These are phyloP conservation scores for Platerodrilus igneus DNA, from an alignment of 2,888 invertebrate species.

Conservation along the genomic window DNA sequence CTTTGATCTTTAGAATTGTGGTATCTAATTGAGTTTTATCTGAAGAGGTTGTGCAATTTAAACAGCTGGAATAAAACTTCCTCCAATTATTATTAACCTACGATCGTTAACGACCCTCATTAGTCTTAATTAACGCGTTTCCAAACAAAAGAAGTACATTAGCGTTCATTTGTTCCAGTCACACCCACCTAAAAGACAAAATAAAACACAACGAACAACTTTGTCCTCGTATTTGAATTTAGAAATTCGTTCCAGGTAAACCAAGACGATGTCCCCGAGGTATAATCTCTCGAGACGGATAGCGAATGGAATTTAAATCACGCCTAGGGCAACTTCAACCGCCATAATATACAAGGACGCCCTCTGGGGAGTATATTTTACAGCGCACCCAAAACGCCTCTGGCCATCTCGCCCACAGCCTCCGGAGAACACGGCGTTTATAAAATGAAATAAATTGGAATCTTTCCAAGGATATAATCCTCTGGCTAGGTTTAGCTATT, in stretches of 20 bases:
- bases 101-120: no score
- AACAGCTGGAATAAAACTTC: no score
- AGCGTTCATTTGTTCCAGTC: no score
- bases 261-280: constrained; percentile 26
- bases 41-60: no score
- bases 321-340: constrained; percentile 37
- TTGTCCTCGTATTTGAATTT: constrained; percentile 14
- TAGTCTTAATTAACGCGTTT: no score
- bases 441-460: constrained; percentile 42
- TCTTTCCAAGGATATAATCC: constrained; percentile 25
- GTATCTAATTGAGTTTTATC: no score
- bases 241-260: constrained; percentile 19
- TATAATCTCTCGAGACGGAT: constrained; percentile 33
- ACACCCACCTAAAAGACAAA: no score
- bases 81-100: no score
- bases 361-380: constrained; percentile 45
- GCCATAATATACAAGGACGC: constrained; percentile 42
- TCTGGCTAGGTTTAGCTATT: no score
- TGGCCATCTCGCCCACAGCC: constrained; percentile 43
- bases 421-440: constrained; percentile 44
- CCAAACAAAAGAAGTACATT: no score
- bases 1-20: no score
- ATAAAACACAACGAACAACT: no score
- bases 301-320: constrained; percentile 41
- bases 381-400: constrained; percentile 41